Conservation (phyloP, 2,797 vertebrate genomes). For the Rhinichthys osculus region DNA sequence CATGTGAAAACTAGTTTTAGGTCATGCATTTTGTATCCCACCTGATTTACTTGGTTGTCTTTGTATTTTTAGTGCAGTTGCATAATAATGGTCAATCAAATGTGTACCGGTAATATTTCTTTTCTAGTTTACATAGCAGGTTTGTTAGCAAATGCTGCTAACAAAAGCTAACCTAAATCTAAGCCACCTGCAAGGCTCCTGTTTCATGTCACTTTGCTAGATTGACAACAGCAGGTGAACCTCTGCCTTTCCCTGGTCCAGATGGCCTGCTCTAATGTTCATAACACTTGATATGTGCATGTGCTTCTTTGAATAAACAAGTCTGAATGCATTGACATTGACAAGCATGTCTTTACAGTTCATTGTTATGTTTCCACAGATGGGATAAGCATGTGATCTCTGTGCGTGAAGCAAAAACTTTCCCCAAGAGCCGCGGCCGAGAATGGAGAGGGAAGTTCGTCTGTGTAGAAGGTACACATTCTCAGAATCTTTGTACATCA, state of each 20-base stretch:
- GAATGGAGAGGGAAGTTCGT: constrained; percentile 95
- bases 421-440: constrained; percentile 81
- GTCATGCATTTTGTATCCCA: neutral
- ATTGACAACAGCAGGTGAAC: constrained; percentile 80
- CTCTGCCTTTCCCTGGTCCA: constrained; percentile 64
- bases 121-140: neutral
- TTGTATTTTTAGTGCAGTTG: neutral
- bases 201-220: constrained; percentile 74
- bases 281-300: constrained; percentile 16
- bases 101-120: neutral
- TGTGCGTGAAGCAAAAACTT: constrained; percentile 87
- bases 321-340: constrained; percentile 29
- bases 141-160: constrained; percentile 29
- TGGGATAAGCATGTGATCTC: constrained; percentile 91
- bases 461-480: constrained; percentile 91
- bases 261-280: constrained; percentile 43
- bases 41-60: neutral
- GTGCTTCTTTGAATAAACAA: neutral
- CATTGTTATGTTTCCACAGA: constrained; percentile 71
- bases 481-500: neutral
- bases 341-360: constrained; percentile 26
- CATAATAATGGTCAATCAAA: neutral
- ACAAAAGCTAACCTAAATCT: constrained; percentile 52
- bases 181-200: constrained; percentile 63
- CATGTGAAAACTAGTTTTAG: neutral